Evolutionary conservation across 2,888 invertebrate species (phyloP).

Genomic region (Synergus japonicus): DNA sequence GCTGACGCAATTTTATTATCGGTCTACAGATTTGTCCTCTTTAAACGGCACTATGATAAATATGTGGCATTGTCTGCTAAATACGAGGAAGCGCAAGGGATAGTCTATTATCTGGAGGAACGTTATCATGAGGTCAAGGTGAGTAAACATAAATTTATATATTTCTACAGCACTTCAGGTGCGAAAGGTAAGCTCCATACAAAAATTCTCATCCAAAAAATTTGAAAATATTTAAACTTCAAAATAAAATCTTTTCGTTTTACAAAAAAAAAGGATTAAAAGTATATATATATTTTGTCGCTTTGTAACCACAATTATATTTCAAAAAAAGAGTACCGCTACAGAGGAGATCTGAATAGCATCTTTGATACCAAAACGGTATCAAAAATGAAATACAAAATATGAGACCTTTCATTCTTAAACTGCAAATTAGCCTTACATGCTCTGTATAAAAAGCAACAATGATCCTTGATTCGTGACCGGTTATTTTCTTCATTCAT

Average conservation of each 20-base stretch:
- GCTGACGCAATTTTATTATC: background rate
- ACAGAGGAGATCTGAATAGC: background rate
- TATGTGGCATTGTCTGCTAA: conserved; percentile 81
- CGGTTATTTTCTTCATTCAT: background rate
- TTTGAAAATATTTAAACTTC: no score
- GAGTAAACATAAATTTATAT: conserved; percentile 55
- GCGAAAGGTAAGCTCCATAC: background rate
- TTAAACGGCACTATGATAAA: conserved; percentile 83
- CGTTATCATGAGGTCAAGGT: conserved; percentile 84
- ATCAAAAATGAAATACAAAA: background rate
- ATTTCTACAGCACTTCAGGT: background rate
- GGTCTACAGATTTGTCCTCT: conserved; percentile 80
- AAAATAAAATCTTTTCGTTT: no score
- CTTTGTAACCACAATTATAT: no score
- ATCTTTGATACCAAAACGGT: background rate
- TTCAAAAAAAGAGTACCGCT: no score
- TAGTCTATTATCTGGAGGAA: conserved; percentile 82
- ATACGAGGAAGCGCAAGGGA: conserved; percentile 81
- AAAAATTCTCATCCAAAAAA: no score
- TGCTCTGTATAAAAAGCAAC: background rate
- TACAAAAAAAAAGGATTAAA: no score
- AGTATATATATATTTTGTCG: no score
- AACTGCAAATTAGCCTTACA: background rate
- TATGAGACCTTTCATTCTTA: background rate
- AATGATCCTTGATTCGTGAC: background rate